phyloP scores from a whole-genome alignment of 1,140 invertebrate species.

The Branchinecta lynchi region DNA sequence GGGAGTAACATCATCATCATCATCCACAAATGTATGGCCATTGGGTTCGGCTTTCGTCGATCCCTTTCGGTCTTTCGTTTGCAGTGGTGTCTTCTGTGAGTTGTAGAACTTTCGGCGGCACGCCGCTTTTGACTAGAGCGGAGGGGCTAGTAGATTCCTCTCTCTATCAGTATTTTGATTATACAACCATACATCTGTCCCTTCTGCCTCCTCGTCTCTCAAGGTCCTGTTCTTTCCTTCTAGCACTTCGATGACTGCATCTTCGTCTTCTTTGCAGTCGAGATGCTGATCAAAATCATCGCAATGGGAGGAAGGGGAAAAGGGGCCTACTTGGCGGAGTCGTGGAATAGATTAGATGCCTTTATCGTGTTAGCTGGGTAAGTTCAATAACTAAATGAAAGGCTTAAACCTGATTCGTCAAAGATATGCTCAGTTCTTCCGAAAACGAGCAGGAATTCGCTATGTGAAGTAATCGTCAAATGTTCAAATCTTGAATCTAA shows the following conservation, averaged over 20 bases:
- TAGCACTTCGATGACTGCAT: conserved; percentile 95
- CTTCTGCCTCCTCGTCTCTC: too few species aligned
- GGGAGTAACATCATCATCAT: too few species aligned
- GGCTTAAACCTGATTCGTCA: not conserved
- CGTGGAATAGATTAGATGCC: conserved; percentile 95
- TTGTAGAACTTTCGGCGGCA: too few species aligned
- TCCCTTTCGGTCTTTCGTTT: too few species aligned
- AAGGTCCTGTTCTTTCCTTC: conserved; percentile 27
- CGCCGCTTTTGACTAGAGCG: too few species aligned
- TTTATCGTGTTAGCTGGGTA: conserved; percentile 96
- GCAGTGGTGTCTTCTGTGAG: too few species aligned
- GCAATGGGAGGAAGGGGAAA: conserved; percentile 96
- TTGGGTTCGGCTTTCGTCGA: too few species aligned
- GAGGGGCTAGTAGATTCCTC: too few species aligned
- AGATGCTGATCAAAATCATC: conserved; percentile 95
- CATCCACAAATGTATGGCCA: too few species aligned
- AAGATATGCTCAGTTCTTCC: too few species aligned
- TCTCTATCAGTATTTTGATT: too few species aligned
- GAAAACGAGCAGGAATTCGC: conserved; percentile 19
- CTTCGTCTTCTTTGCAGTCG: conserved; percentile 90
- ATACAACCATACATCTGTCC: too few species aligned
- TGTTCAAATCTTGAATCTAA: conserved; percentile 10
- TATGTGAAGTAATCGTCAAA: conserved; percentile 20
- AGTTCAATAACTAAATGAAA: conserved; percentile 27
- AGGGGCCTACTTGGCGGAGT: conserved; percentile 87